phyloP scores from a whole-genome alignment of 2,888 invertebrate genomes.

The Macaria liturata region DNA sequence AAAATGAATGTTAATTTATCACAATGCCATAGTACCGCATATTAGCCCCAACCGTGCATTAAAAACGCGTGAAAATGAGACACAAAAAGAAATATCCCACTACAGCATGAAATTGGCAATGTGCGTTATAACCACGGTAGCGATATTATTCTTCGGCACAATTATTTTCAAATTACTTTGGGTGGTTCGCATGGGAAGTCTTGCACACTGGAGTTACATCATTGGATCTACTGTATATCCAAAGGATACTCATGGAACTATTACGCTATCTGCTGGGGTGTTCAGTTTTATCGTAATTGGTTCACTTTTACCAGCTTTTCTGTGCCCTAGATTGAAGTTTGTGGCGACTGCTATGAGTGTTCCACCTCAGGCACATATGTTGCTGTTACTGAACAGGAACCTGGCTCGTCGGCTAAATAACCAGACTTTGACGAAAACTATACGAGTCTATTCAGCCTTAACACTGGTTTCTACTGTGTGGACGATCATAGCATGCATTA shows the following conservation, averaged over 20 bases:
- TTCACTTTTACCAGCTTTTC: conserved; percentile 46
- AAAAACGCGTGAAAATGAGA: neutral
- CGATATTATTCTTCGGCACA: conserved; percentile 37
- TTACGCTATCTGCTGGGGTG: conserved; percentile 42
- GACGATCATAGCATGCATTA: conserved; percentile 41
- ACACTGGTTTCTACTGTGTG: conserved; percentile 53
- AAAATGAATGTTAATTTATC: too few species aligned
- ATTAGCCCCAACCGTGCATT: neutral
- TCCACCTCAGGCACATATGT: conserved; percentile 61
- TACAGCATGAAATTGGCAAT: conserved; percentile 35
- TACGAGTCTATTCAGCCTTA: conserved; percentile 46
- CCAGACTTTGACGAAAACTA: conserved; percentile 42
- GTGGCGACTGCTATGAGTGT: conserved; percentile 52
- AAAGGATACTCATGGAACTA: conserved; percentile 35
- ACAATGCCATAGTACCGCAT: too few species aligned
- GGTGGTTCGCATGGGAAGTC: conserved; percentile 49
- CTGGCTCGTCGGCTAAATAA: conserved; percentile 41
- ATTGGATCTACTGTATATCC: conserved; percentile 52
- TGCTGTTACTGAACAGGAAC: conserved; percentile 49
- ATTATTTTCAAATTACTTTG: conserved; percentile 46
- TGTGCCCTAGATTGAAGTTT: conserved; percentile 51
- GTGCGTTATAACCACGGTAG: conserved; percentile 43
- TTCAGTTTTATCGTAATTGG: conserved; percentile 50
- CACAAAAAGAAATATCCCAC: neutral
- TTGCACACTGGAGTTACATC: conserved; percentile 63